Evolutionary conservation across 2,797 vertebrate species (phyloP).

Genomic region (Protonibea diacanthus): DNA sequence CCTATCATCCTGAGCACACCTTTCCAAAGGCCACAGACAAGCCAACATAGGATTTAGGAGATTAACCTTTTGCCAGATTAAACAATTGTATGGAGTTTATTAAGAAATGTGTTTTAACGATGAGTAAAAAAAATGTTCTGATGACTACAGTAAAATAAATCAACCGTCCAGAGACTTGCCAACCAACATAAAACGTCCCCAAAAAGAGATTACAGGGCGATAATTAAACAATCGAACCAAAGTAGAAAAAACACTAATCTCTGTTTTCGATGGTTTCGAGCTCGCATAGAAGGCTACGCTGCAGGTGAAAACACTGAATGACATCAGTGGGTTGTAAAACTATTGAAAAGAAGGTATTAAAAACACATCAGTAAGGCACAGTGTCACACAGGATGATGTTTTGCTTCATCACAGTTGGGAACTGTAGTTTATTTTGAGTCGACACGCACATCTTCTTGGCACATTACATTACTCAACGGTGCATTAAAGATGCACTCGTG

Average conservation of each 20-base stretch:
- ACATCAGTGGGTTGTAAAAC: neutral
- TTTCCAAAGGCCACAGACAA: slow-evolving; percentile 73
- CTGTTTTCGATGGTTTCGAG: neutral
- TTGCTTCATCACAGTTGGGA: neutral
- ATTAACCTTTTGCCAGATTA: slow-evolving; percentile 67
- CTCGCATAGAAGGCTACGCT: neutral
- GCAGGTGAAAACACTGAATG: neutral
- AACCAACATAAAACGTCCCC: slow-evolving; percentile 25
- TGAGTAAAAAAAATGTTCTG: slow-evolving; percentile 27
- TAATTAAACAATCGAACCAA: slow-evolving; percentile 27
- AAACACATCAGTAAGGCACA: neutral
- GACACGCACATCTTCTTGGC: neutral
- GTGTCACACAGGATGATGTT: neutral
- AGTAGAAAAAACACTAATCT: slow-evolving; percentile 22
- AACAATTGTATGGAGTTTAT: slow-evolving; percentile 61
- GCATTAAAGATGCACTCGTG: neutral
- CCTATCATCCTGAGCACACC: slow-evolving; percentile 77
- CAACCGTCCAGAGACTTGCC: slow-evolving; percentile 10
- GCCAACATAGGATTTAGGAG: slow-evolving; percentile 60
- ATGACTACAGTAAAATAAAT: slow-evolving; percentile 53
- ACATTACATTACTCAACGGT: neutral
- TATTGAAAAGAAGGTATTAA: neutral
- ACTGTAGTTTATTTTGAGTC: neutral
- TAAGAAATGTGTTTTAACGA: slow-evolving; percentile 62
- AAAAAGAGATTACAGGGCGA: slow-evolving; percentile 13